Percentiles rank a stretch among this genome's conserved stretches.
Evolutionary conservation across 1,140 invertebrate species (phyloP).

Genomic region (Drosophila navojoa): DNA sequence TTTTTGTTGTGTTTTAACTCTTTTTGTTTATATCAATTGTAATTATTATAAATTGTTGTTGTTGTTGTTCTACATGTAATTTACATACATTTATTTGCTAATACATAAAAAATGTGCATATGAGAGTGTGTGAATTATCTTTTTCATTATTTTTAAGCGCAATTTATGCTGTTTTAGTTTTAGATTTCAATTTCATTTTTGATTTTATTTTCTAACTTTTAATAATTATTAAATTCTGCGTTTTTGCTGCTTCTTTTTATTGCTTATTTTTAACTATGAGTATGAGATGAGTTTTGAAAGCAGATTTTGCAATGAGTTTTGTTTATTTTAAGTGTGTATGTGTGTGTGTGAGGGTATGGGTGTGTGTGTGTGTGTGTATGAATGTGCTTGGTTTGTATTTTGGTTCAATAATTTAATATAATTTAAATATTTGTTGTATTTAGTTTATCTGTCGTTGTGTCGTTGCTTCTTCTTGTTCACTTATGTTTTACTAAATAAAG

Average conservation of each 20-base stretch:
- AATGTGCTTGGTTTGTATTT: slow-evolving; percentile 60
- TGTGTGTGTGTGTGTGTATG: slow-evolving; percentile 46
- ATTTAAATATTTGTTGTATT: slow-evolving; percentile 67
- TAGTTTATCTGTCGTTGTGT: slow-evolving; percentile 39
- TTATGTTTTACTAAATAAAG: slow-evolving; percentile 75
- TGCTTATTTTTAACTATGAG: slow-evolving; percentile 75
- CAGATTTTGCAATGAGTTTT: slow-evolving; percentile 75
- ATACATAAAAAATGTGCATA: slow-evolving; percentile 73
- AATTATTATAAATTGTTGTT: slow-evolving; percentile 32
- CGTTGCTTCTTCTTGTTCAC: slow-evolving; percentile 16
- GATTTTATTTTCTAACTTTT: slow-evolving; percentile 30
- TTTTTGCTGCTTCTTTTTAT: slow-evolving; percentile 43
- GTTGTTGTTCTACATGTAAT: slow-evolving; percentile 43
- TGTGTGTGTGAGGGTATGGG: slow-evolving; percentile 25
- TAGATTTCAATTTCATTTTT: slow-evolving; percentile 50
- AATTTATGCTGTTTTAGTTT: slow-evolving; percentile 26
- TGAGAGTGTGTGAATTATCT: slow-evolving; percentile 21
- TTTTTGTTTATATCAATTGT: slow-evolving; percentile 42
- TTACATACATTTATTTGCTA: slow-evolving; percentile 63
- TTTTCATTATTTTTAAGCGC: slow-evolving; percentile 27
- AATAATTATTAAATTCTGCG: slow-evolving; percentile 15
- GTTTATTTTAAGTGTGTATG: slow-evolving; percentile 49
- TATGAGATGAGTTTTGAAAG: slow-evolving; percentile 81
- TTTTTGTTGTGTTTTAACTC: slow-evolving; percentile 39
- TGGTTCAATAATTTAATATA: slow-evolving; percentile 82